These are phyloP conservation scores for Fissipunctia ypsillon DNA, from an alignment of 2,888 invertebrate species.

Conservation along the genomic window DNA sequence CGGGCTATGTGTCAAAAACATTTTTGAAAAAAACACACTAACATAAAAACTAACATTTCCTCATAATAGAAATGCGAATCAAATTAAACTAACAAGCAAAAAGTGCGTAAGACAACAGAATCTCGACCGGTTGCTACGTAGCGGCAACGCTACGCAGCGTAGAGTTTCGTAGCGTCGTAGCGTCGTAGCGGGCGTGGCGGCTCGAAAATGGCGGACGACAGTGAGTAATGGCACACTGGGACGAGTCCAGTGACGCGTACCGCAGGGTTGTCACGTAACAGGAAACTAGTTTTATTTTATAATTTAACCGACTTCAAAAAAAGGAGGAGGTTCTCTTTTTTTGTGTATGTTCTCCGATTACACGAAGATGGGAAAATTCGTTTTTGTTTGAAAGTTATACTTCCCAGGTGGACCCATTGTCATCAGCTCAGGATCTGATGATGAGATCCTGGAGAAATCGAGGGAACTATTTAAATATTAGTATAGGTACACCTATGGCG, in stretches of 20 bases:
- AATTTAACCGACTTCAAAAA: no score
- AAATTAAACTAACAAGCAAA: slow-evolving; percentile 65
- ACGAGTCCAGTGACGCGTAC: slow-evolving; percentile 90
- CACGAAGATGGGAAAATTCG: no score
- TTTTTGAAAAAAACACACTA: background rate
- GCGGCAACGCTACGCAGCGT: slow-evolving; percentile 77
- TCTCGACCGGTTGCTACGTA: slow-evolving; percentile 70
- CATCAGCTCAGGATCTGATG: no score
- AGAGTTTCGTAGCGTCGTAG: slow-evolving; percentile 82
- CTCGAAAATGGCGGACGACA: slow-evolving; percentile 89
- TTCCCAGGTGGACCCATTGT: no score
- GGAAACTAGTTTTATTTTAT: slow-evolving; percentile 25
- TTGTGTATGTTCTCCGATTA: no score
- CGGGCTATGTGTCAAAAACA: background rate
- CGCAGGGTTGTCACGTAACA: slow-evolving; percentile 80
- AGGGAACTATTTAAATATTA: no score
- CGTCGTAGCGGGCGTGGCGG: slow-evolving; percentile 88
- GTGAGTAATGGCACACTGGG: slow-evolving; percentile 89
- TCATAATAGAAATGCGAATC: slow-evolving; percentile 38
- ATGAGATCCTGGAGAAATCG: no score
- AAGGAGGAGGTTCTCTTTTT: no score
- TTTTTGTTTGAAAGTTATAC: no score
- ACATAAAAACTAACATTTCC: background rate
- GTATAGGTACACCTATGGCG: no score
- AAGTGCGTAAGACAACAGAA: slow-evolving; percentile 65